Percentiles rank a stretch among this genome's conserved stretches.
Conservation (phyloP, 2,888 invertebrate species). For the Metacarcinus magister region DNA sequence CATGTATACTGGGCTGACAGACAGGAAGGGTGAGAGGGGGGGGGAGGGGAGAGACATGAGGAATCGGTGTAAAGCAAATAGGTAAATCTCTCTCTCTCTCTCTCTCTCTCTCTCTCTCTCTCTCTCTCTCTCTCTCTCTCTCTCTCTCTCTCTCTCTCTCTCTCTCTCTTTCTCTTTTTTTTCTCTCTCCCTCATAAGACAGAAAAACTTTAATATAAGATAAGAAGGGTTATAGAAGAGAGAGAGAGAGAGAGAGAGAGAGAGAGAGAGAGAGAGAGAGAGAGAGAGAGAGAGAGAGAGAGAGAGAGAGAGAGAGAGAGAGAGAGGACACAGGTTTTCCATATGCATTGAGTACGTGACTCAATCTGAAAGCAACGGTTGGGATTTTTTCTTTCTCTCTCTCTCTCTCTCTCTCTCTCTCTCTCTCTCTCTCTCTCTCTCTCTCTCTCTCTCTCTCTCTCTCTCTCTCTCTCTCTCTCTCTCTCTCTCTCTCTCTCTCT, state of each 20-base stretch:
- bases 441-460: neutral
- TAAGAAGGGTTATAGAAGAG: neutral
- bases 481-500: neutral
- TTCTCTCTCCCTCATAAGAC: neutral
- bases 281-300: too few species aligned
- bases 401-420: too few species aligned
- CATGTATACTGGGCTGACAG: too few species aligned
- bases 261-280: too few species aligned
- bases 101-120: conserved; percentile 18
- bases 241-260: neutral
- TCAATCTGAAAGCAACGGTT: too few species aligned
- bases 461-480: neutral
- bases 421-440: too few species aligned
- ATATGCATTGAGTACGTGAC: too few species aligned
- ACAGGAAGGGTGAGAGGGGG: neutral
- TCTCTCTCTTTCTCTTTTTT: neutral
- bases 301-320: too few species aligned
- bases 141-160: neutral
- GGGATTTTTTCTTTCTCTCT: too few species aligned
- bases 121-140: neutral
- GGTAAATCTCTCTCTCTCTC: neutral
- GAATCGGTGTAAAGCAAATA: neutral
- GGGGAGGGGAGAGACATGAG: neutral
- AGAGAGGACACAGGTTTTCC: too few species aligned
- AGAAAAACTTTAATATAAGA: too few species aligned